A percentile compares a stretch with the other conserved stretches of the same genome.
Evolutionary conservation across 2,888 invertebrate species (phyloP).

Genomic region (Geophilus truncorum): DNA sequence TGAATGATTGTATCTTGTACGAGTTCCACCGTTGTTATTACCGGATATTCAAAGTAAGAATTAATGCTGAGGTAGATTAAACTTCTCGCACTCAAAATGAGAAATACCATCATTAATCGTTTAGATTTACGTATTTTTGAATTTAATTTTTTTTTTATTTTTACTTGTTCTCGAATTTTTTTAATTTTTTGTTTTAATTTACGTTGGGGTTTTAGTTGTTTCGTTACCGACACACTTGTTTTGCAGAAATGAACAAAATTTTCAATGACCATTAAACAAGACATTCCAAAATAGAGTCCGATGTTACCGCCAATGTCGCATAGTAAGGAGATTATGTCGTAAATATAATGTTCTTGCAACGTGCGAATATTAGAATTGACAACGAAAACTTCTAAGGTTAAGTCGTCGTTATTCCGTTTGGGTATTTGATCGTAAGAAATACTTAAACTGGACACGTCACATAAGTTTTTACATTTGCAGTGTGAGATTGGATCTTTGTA

Average conservation of each 20-base stretch:
- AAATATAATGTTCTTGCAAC: not conserved
- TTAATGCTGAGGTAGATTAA: not conserved
- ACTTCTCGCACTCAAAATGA: too few relatives aligned
- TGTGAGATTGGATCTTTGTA: not conserved
- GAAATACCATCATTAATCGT: too few relatives aligned
- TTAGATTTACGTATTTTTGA: not conserved
- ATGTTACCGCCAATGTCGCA: not conserved
- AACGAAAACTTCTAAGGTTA: not conserved
- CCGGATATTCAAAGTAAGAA: not conserved
- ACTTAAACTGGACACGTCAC: not conserved
- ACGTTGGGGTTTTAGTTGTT: too few relatives aligned
- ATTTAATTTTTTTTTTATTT: not conserved
- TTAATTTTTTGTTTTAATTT: too few relatives aligned
- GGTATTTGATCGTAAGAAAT: not conserved
- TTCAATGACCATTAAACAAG: not conserved
- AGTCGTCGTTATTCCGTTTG: not conserved
- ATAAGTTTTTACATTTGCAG: not conserved
- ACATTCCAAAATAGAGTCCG: not conserved
- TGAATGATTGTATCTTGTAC: not conserved
- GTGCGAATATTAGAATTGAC: not conserved
- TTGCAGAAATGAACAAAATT: not conserved
- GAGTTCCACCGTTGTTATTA: not conserved
- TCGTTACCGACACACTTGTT: too few relatives aligned
- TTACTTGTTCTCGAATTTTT: too few relatives aligned
- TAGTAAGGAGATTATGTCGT: not conserved